Conservation (phyloP, 2,888 invertebrate genomes). For the Caprella mutica region DNA sequence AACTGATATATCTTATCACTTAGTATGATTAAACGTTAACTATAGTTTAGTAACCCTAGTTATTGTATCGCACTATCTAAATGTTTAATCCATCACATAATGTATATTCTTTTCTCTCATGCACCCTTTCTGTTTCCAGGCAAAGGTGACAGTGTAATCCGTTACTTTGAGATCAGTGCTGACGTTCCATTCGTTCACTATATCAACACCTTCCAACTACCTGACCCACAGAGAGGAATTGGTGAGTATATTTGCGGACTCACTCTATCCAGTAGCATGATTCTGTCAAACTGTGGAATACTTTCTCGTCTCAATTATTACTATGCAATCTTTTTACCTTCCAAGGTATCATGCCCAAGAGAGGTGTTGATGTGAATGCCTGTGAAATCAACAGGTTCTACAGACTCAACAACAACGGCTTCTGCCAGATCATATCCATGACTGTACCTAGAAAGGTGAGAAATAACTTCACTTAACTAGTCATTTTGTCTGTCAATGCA, state of each 20-base stretch:
- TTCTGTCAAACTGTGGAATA: no score
- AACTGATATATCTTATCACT: no score
- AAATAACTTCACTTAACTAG: no score
- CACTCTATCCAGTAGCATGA: background rate
- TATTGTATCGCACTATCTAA: background rate
- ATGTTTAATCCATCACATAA: background rate
- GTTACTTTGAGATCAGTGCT: slow-evolving; percentile 85
- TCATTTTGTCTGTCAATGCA: no score
- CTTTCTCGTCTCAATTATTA: no score
- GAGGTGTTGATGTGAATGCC: slow-evolving; percentile 83
- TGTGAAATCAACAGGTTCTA: slow-evolving; percentile 95
- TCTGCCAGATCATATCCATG: slow-evolving; percentile 66
- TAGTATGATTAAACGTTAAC: background rate
- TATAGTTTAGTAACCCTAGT: background rate
- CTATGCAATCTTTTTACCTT: no score
- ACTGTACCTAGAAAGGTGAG: slow-evolving; percentile 83
- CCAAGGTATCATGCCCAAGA: slow-evolving; percentile 98
- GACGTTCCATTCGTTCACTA: slow-evolving; percentile 91
- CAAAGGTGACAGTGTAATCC: slow-evolving; percentile 87
- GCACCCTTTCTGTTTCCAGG: slow-evolving; percentile 35
- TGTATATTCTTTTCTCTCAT: background rate
- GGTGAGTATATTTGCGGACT: no score
- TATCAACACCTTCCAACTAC: slow-evolving; percentile 92
- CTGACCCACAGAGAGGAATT: slow-evolving; percentile 94
- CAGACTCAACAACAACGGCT: slow-evolving; percentile 82